phyloP scores from a whole-genome alignment of 2,888 invertebrate genomes.

The Pristionchus exspectatus region DNA sequence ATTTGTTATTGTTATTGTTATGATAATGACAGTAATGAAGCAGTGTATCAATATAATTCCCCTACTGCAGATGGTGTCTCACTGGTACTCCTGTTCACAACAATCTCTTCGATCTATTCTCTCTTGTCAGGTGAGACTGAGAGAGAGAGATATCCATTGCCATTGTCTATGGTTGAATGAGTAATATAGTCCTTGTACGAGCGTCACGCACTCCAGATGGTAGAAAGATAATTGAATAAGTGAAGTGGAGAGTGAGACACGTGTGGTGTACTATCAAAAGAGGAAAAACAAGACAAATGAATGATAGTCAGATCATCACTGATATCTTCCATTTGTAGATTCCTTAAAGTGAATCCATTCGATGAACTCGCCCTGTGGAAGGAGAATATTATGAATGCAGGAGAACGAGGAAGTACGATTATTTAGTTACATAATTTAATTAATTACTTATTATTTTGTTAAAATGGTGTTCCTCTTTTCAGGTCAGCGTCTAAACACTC shows the following conservation, averaged over 20 bases:
- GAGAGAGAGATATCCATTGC: not conserved
- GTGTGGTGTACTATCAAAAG: not conserved
- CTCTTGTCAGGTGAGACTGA: conserved; percentile 79
- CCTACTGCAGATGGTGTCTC: conserved; percentile 85
- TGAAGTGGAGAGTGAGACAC: not conserved
- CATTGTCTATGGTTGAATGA: not conserved
- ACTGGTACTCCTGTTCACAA: conserved; percentile 96
- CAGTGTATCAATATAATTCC: not conserved
- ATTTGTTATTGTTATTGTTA: not conserved
- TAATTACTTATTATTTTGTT: not conserved
- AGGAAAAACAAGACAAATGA: not conserved
- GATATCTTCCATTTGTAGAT: conserved; percentile 81
- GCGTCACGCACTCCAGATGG: not conserved
- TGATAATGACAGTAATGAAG: not conserved
- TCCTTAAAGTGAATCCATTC: conserved; percentile 90
- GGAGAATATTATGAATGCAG: conserved; percentile 87
- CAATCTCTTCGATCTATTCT: conserved; percentile 86
- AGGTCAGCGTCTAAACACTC: conserved; percentile 86
- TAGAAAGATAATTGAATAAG: not conserved
- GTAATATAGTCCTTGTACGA: not conserved
- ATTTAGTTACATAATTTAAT: not conserved
- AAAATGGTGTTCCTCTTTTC: conserved; percentile 22
- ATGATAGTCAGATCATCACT: not conserved
- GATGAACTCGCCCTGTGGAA: conserved; percentile 93
- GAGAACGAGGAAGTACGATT: conserved; percentile 21